A percentile compares a stretch with the other conserved stretches of the same genome.
These are phyloP conservation scores for Drosophila lowei DNA, from an alignment of 1,140 invertebrate genomes.

Conservation along the genomic window DNA sequence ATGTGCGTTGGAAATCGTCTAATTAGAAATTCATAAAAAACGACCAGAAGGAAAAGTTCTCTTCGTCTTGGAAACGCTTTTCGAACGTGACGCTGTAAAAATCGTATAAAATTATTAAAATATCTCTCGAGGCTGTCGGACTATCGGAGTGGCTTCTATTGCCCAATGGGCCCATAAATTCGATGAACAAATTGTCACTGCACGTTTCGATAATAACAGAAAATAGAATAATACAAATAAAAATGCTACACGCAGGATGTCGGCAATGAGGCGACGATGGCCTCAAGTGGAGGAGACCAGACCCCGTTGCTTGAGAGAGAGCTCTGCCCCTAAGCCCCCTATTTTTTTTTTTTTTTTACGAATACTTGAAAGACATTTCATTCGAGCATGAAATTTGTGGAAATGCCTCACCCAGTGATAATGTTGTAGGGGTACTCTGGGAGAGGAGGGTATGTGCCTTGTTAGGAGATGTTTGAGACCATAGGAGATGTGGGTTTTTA, in stretches of 20 bases:
- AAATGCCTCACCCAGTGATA: not conserved
- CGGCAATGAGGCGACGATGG: conserved; percentile 38
- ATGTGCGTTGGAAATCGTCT: conserved; percentile 65
- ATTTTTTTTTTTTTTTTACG: conserved; percentile 28
- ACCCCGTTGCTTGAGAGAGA: not conserved
- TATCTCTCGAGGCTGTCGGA: conserved; percentile 40
- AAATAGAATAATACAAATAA: conserved; percentile 32
- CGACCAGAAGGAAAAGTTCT: conserved; percentile 10
- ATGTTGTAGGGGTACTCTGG: no score
- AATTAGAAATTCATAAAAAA: conserved; percentile 76
- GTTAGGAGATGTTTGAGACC: no score
- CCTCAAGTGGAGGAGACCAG: conserved; percentile 35
- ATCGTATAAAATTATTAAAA: conserved; percentile 70
- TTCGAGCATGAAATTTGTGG: conserved; percentile 19
- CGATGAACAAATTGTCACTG: conserved; percentile 57
- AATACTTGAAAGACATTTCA: conserved; percentile 29
- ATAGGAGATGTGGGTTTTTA: no score
- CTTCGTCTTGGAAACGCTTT: conserved; percentile 2
- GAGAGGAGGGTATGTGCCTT: no score
- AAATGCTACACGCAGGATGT: conserved; percentile 50
- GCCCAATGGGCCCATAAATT: conserved; percentile 61
- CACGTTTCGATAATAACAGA: conserved; percentile 65
- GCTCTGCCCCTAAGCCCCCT: conserved; percentile 14
- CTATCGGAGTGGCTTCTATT: conserved; percentile 37
- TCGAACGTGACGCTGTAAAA: conserved; percentile 67